Evolutionary conservation across 2,113 vertebrate genomes (phyloP).

Genomic region (Setophaga kirtlandii): DNA sequence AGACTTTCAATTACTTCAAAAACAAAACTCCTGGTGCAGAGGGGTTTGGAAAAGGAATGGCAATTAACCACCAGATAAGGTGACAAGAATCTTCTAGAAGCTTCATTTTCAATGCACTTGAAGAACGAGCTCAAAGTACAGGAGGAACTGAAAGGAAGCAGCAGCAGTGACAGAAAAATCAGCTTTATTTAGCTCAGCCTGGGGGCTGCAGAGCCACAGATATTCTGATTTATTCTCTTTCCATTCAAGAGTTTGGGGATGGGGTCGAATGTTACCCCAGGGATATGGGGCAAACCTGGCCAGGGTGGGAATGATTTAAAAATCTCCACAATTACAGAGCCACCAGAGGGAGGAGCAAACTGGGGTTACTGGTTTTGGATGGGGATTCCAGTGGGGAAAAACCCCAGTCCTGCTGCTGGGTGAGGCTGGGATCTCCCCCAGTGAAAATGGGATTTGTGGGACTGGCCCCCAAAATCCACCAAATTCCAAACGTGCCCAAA

Average conservation of each 20-base stretch:
- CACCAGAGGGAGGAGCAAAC: too few relatives aligned
- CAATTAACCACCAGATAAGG: conserved; percentile 71
- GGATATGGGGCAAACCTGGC: neutral
- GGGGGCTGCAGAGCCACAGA: neutral
- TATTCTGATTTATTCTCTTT: neutral
- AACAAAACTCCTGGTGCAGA: conserved; percentile 57
- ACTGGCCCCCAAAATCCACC: too few relatives aligned
- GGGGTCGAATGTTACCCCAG: fast-evolving
- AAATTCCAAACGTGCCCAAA: too few relatives aligned
- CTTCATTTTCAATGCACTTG: conserved; percentile 42
- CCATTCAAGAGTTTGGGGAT: neutral
- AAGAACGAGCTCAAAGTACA: conserved; percentile 55
- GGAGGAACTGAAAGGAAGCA: conserved; percentile 10
- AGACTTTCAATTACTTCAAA: conserved; percentile 74
- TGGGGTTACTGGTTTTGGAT: too few relatives aligned
- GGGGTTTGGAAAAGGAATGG: conserved; percentile 60
- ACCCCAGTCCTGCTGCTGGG: too few relatives aligned
- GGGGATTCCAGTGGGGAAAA: too few relatives aligned
- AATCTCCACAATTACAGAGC: neutral
- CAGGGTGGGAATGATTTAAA: neutral
- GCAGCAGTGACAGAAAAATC: neutral
- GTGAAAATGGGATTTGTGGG: too few relatives aligned
- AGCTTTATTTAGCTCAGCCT: neutral
- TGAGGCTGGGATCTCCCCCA: too few relatives aligned
- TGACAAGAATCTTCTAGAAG: conserved; percentile 68